phyloP scores from a whole-genome alignment of 2,113 vertebrate genomes.

The Saguinus imperator region DNA sequence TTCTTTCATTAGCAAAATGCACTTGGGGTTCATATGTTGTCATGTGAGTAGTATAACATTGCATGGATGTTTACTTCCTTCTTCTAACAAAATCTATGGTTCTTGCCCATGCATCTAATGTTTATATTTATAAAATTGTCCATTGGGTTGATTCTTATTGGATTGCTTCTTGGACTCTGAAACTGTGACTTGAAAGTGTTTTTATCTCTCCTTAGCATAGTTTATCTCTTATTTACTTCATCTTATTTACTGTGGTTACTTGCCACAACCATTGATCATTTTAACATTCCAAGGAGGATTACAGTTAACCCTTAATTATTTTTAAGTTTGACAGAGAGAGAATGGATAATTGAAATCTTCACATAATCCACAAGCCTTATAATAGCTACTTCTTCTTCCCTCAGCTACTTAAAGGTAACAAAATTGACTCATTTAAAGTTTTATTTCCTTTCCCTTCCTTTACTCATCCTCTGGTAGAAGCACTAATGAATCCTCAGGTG shows the following conservation, averaged over 20 bases:
- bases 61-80: neutral
- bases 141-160: neutral
- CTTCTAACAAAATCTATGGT: neutral
- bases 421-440: conserved; percentile 70
- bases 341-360: conserved; percentile 63
- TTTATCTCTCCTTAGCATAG: conserved; percentile 19
- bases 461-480: conserved; percentile 59
- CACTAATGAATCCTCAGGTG: conserved; percentile 76
- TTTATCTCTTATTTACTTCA: neutral
- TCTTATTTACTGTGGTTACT: conserved; percentile 48
- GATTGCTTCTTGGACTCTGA: neutral
- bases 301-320: conserved; percentile 59
- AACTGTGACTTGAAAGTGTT: conserved; percentile 42
- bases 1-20: neutral
- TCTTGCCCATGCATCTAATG: neutral
- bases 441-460: conserved; percentile 71
- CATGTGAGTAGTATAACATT: neutral
- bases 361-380: conserved; percentile 51
- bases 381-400: conserved; percentile 29
- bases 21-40: neutral
- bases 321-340: conserved; percentile 44
- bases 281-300: conserved; percentile 49
- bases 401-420: conserved; percentile 61
- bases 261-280: conserved; percentile 33
- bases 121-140: neutral